Percentiles rank a stretch among this genome's conserved stretches.
These are phyloP conservation scores for Prunella himalayana DNA, from an alignment of 2,113 vertebrate genomes.

Conservation along the genomic window DNA sequence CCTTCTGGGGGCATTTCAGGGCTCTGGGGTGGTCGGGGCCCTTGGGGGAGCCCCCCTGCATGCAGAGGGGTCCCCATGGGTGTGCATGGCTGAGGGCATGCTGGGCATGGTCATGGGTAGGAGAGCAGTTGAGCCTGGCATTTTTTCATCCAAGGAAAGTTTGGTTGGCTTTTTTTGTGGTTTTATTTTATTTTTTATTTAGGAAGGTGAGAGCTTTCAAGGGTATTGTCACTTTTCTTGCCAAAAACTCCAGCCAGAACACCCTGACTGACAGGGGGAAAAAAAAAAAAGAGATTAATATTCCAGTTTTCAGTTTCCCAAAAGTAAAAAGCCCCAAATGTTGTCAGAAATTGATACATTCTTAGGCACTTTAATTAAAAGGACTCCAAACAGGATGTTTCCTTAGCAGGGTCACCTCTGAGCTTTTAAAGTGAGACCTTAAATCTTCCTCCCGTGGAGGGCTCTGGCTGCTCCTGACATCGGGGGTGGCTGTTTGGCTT, in stretches of 20 bases:
- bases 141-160: neutral
- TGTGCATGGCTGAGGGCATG: fast-evolving
- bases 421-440: neutral
- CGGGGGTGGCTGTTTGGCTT: neutral
- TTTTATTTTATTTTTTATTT: neutral
- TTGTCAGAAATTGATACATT: neutral
- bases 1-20: fast-evolving
- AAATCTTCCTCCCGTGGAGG: neutral
- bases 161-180: neutral
- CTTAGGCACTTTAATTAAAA: neutral
- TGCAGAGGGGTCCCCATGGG: fast-evolving
- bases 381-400: neutral
- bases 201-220: neutral
- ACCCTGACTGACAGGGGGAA: neutral
- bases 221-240: neutral
- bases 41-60: fast-evolving
- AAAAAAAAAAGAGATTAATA: neutral
- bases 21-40: neutral
- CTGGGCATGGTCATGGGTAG: fast-evolving
- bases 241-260: neutral
- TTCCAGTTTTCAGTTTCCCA: neutral
- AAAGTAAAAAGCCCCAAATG: neutral
- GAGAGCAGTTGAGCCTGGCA: neutral
- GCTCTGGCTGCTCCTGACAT: neutral
- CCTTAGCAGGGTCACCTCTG: neutral